Conservation (phyloP, 2,888 invertebrate species). For the Drosophila differens region DNA sequence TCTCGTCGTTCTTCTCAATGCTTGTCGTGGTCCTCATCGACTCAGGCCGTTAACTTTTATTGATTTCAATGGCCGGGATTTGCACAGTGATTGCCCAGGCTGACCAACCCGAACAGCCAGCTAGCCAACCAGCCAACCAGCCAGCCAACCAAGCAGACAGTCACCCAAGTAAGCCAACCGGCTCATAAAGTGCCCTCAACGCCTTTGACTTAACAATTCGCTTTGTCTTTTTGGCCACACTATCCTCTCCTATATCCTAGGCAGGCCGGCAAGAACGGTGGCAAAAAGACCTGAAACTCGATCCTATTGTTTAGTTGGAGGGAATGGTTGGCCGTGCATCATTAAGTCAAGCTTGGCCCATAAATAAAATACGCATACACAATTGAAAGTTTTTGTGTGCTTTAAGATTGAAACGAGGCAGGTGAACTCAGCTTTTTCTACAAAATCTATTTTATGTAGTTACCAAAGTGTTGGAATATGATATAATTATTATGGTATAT, state of each 20-base stretch:
- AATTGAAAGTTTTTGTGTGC: slow-evolving; percentile 57
- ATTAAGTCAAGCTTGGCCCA: slow-evolving; percentile 82
- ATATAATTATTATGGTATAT: slow-evolving; percentile 21
- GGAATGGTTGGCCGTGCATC: slow-evolving; percentile 55
- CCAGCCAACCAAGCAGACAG: slow-evolving; percentile 27
- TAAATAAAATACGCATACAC: slow-evolving; percentile 74
- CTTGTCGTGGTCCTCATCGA: slow-evolving; percentile 16
- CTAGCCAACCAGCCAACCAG: slow-evolving; percentile 21
- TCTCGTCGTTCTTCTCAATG: neutral
- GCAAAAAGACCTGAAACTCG: slow-evolving; percentile 1
- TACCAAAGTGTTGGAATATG: slow-evolving; percentile 3
- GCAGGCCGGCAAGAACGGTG: neutral
- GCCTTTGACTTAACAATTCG: slow-evolving; percentile 81
- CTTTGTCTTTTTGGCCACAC: slow-evolving; percentile 69
- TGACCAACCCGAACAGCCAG: slow-evolving; percentile 37
- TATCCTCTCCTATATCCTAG: slow-evolving; percentile 36
- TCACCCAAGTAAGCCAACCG: slow-evolving; percentile 35
- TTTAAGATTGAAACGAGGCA: slow-evolving; percentile 35
- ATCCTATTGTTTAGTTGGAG: slow-evolving; percentile 12
- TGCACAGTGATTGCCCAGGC: slow-evolving; percentile 77
- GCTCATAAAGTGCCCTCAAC: slow-evolving; percentile 81
- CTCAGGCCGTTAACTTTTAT: slow-evolving; percentile 83
- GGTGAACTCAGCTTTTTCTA: slow-evolving; percentile 25
- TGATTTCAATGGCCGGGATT: slow-evolving; percentile 83
- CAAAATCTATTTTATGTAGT: slow-evolving; percentile 42